These are phyloP conservation scores for Scleropages formosus DNA, from an alignment of 2,797 vertebrate genomes.

Conservation along the genomic window DNA sequence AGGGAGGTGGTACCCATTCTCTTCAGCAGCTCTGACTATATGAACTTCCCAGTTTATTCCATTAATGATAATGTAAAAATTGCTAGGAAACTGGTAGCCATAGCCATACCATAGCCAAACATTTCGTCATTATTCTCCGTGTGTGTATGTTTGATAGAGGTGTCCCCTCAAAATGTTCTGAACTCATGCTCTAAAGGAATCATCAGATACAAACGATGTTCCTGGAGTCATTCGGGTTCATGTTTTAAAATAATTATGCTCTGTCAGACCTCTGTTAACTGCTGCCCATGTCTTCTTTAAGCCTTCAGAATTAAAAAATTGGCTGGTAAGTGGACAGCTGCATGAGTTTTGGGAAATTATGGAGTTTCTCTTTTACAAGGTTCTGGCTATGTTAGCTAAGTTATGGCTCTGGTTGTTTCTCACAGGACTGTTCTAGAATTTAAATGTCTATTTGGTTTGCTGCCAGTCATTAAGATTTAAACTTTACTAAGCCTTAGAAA, in stretches of 20 bases:
- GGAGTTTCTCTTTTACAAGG: background rate
- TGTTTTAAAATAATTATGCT: constrained; percentile 11
- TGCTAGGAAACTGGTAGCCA: constrained; percentile 59
- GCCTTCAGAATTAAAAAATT: constrained; percentile 52
- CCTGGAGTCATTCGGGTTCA: constrained; percentile 18
- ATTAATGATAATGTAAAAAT: constrained; percentile 55
- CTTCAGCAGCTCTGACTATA: constrained; percentile 40
- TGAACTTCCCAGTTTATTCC: constrained; percentile 56
- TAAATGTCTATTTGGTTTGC: background rate
- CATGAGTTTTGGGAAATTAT: constrained; percentile 25
- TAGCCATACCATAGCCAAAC: background rate
- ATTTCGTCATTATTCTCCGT: too few species aligned
- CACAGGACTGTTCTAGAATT: background rate
- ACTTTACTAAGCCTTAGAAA: background rate
- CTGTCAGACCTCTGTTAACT: constrained; percentile 24
- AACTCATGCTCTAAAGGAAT: too few species aligned
- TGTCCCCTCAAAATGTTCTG: background rate
- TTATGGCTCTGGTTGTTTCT: constrained; percentile 10
- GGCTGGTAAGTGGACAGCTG: constrained; percentile 53
- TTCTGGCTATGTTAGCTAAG: background rate
- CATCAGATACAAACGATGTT: too few species aligned
- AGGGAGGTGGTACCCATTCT: constrained; percentile 45
- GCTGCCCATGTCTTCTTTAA: constrained; percentile 43
- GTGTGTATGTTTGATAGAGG: background rate
- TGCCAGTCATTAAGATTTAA: background rate